phyloP scores from a whole-genome alignment of 2,797 vertebrate genomes.

The Pipistrellus nathusii region DNA sequence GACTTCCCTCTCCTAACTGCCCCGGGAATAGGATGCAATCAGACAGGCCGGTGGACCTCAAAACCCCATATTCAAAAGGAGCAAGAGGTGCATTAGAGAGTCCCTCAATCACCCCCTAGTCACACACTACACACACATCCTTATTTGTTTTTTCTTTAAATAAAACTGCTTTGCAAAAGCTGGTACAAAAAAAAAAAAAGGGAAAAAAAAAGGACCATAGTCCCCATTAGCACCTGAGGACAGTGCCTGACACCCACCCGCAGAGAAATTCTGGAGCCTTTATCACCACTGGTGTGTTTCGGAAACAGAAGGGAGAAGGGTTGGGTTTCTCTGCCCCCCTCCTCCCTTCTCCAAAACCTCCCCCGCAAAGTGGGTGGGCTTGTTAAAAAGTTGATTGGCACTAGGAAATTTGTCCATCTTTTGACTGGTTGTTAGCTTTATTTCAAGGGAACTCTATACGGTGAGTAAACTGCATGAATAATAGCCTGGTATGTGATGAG shows the following conservation, averaged over 20 bases:
- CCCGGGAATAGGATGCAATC: too few species aligned
- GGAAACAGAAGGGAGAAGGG: not conserved
- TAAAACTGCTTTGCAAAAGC: slow-evolving; percentile 24
- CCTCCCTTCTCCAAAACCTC: too few species aligned
- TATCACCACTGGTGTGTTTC: not conserved
- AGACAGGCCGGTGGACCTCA: too few species aligned
- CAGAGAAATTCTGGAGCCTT: not conserved
- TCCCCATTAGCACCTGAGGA: not conserved
- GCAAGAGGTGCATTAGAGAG: too few species aligned
- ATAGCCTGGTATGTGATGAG: slow-evolving; percentile 77
- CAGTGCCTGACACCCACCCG: not conserved
- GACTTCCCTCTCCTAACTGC: too few species aligned
- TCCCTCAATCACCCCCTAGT: not conserved
- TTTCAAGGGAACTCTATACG: slow-evolving; percentile 64
- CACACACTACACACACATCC: not conserved
- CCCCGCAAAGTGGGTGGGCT: not conserved
- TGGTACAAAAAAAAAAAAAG: not conserved
- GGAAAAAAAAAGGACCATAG: not conserved
- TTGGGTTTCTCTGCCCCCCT: not conserved
- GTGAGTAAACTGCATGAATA: slow-evolving; percentile 80
- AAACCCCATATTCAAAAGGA: too few species aligned
- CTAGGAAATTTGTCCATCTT: slow-evolving; percentile 57
- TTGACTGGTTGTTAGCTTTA: slow-evolving; percentile 61
- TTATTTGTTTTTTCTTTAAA: not conserved
- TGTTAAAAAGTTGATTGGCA: slow-evolving; percentile 41